These are phyloP conservation scores for Tachina grossa DNA, from an alignment of 2,888 invertebrate species.

Conservation along the genomic window DNA sequence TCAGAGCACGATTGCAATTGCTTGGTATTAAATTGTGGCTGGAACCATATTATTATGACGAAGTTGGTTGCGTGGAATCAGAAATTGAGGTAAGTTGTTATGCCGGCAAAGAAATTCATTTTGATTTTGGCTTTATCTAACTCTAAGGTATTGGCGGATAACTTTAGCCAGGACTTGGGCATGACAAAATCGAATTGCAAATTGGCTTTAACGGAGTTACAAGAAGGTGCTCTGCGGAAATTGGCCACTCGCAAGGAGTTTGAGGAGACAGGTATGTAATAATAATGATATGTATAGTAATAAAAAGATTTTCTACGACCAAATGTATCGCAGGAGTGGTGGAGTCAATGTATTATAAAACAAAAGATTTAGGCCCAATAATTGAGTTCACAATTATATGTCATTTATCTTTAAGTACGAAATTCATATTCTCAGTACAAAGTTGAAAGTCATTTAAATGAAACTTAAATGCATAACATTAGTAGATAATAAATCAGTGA, in stretches of 20 bases:
- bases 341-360: too few species aligned
- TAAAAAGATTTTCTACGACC: too few species aligned
- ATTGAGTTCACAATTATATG: too few species aligned
- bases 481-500: too few species aligned
- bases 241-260: conserved; percentile 88
- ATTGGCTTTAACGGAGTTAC: conserved; percentile 85
- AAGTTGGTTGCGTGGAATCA: conserved; percentile 83
- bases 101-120: not conserved
- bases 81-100: conserved; percentile 79
- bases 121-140: not conserved
- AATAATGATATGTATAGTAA: too few species aligned
- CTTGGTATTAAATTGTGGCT: conserved; percentile 90
- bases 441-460: too few species aligned
- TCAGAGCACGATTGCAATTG: conserved; percentile 87
- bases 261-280: conserved; percentile 84
- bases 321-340: rapidly evolving
- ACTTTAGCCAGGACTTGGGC: conserved; percentile 85
- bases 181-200: conserved; percentile 84
- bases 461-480: too few species aligned
- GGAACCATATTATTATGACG: conserved; percentile 86
- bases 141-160: conserved; percentile 86
- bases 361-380: too few species aligned
- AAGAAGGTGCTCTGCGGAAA: conserved; percentile 88
- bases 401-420: too few species aligned
- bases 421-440: too few species aligned